phyloP scores from a whole-genome alignment of 2,888 invertebrate species.

The Caenorhabditis afra region DNA sequence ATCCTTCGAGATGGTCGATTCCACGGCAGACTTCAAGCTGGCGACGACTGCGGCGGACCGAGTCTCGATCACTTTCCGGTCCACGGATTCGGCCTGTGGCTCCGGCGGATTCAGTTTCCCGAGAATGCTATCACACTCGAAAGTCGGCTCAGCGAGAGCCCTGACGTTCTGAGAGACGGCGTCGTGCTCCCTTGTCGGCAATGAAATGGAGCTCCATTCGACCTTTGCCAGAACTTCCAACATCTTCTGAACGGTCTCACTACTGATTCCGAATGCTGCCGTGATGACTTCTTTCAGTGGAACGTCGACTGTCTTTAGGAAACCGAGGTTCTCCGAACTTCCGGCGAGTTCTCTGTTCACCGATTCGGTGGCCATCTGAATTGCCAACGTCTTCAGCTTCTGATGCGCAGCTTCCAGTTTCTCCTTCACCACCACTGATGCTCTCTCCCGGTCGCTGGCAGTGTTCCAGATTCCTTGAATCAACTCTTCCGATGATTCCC shows the following conservation, averaged over 20 bases:
- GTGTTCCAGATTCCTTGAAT: conserved; percentile 58
- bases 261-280: conserved; percentile 35
- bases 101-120: conserved; percentile 35
- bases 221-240: conserved; percentile 40
- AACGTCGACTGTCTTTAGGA: conserved; percentile 11
- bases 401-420: conserved; percentile 36
- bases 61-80: background rate
- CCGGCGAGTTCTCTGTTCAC: conserved; percentile 28
- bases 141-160: conserved; percentile 17
- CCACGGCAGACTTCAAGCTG: conserved; percentile 19
- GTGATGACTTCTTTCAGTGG: conserved; percentile 21
- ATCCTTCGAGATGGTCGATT: conserved; percentile 13
- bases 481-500: conserved; percentile 51
- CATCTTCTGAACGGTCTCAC: conserved; percentile 32
- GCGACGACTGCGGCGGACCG: conserved; percentile 1
- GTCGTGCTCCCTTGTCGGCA: conserved; percentile 28
- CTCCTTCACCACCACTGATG: conserved; percentile 33
- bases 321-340: conserved; percentile 12
- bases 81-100: conserved; percentile 5
- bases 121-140: conserved; percentile 31
- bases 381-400: conserved; percentile 25
- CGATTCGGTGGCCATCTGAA: conserved; percentile 28
- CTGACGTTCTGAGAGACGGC: conserved; percentile 12
- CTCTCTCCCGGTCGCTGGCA: conserved; percentile 30
- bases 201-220: conserved; percentile 36